Evolutionary conservation across 2,797 vertebrate genomes (phyloP).

Genomic region (Lycodopsis pacificus): DNA sequence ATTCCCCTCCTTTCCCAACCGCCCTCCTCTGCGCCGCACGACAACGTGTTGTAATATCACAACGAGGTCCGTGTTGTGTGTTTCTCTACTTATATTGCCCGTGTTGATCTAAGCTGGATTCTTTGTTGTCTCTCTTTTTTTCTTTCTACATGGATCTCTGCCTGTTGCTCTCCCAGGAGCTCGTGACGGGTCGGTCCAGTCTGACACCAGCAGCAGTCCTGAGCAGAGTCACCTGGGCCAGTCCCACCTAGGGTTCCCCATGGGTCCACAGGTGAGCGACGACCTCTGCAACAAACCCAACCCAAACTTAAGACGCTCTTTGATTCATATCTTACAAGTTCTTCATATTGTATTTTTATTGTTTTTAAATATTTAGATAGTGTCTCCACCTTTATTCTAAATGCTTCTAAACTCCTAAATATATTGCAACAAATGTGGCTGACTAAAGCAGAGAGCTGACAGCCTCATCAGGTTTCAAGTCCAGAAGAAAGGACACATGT

Average conservation of each 20-base stretch:
- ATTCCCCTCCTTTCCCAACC: constrained; percentile 62
- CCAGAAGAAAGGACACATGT: not conserved
- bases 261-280: constrained; percentile 94
- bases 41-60: constrained; percentile 79
- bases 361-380: not conserved
- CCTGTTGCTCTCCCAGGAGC: constrained; percentile 82
- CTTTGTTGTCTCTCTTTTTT: constrained; percentile 40
- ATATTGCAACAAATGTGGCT: not conserved
- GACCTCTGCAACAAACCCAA: not conserved
- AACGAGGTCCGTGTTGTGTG: constrained; percentile 57
- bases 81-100: constrained; percentile 61
- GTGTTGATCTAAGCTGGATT: constrained; percentile 46
- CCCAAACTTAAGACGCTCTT: too few species aligned
- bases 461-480: constrained; percentile 20
- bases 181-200: constrained; percentile 89
- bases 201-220: constrained; percentile 90
- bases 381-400: not conserved
- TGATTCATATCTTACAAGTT: not conserved
- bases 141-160: constrained; percentile 23
- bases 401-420: not conserved
- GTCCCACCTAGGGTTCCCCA: constrained; percentile 90
- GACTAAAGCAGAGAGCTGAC: constrained; percentile 8
- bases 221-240: constrained; percentile 92
- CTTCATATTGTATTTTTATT: not conserved
- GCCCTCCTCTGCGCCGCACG: constrained; percentile 75